phyloP scores from a whole-genome alignment of 2,888 invertebrate species.

The Cyaniris semiargus region DNA sequence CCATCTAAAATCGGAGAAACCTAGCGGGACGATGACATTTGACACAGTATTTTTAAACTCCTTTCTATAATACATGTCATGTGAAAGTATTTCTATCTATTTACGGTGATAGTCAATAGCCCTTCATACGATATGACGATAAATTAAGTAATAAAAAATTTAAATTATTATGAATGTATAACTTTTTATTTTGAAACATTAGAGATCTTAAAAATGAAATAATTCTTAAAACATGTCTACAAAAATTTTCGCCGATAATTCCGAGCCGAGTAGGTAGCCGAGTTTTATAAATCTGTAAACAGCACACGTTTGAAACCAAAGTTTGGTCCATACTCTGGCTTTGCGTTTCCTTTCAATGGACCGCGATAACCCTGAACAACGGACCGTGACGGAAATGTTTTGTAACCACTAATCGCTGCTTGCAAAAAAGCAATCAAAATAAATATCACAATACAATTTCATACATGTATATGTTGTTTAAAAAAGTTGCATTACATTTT shows the following conservation, averaged over 20 bases:
- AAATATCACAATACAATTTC: not conserved
- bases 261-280: not conserved
- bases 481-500: not conserved
- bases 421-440: not conserved
- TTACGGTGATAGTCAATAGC: too few relatives aligned
- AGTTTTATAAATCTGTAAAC: not conserved
- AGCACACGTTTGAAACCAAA: not conserved
- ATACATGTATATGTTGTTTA: not conserved
- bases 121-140: too few relatives aligned
- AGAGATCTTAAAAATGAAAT: not conserved
- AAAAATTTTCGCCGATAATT: not conserved
- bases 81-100: too few relatives aligned
- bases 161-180: too few relatives aligned
- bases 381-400: slow-evolving; percentile 8
- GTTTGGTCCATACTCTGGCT: not conserved
- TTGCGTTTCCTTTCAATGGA: not conserved
- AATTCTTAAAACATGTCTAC: not conserved
- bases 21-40: not conserved
- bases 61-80: too few relatives aligned
- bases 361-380: slow-evolving; percentile 13
- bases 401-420: slow-evolving; percentile 8
- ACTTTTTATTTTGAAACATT: too few relatives aligned
- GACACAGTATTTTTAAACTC: not conserved
- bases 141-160: too few relatives aligned
- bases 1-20: not conserved